Base-by-base conservation (phyloP, 2,797 vertebrate genomes). In the Poeciliopsis turneri region DNA sequence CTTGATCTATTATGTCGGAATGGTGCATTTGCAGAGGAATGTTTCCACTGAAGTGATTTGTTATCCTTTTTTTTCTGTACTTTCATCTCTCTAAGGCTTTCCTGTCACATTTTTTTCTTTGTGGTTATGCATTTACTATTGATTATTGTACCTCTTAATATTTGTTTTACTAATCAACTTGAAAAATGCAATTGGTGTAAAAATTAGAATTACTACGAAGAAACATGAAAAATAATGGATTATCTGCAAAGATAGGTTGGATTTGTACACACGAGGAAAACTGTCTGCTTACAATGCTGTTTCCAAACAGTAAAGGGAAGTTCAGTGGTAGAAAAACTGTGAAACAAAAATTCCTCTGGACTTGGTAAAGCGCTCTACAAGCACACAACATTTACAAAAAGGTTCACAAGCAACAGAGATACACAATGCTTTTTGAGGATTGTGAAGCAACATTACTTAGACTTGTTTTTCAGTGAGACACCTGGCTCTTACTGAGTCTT, bases 1-100 rank as follows among this genome's bases (percentile, higher is more conserved):
- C 80, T 92, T 90, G 74, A 86, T 92, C 84, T 85, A 59, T 92
- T 86, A 85, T 88, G 88, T 82, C 78, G 89, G 89, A 90, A 88
- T 88, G 78, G 80, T 87, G 80, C 85, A 88, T 91, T 93, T 92
- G 92, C 91, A 88, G 80, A 92, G 93, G 93, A 95, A 95, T 95
- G 88, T 92, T 88, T 87, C 75, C 12, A 33, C 81, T 76, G 47
- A 79, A 79, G 80, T 66, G 45, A 81, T 86, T 83, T 86, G 39
- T 84, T 86, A 49, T 82, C 33, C 49, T 75, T 74, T 71, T 13
- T 45, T 45, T 33, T 69, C 23, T 72, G 25, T 25, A 28, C 78
- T 39, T 20, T 78, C 28, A 69, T 68, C 1, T 81, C 64, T 77
- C 45, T 49, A 16, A 71, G 12, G 45, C 25, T 76, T 41, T 45